Base-by-base conservation (phyloP, 2,888 invertebrate genomes). In the Pseudococcus longispinus region DNA sequence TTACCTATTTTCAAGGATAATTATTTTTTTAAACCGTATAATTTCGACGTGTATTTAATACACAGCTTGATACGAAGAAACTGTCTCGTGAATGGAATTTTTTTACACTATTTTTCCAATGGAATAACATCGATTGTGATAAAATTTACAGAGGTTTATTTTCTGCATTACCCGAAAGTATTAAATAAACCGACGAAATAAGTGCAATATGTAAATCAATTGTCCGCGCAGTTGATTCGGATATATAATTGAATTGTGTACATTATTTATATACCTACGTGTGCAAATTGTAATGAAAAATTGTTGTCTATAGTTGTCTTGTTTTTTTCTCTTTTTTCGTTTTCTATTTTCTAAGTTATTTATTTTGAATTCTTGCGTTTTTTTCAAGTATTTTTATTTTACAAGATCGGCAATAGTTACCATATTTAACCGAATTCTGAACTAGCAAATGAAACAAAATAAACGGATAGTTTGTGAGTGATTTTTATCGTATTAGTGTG, bases 371-470 rank as follows among this genome's bases (percentile, higher is more conserved):
- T 80, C n/a, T n/a, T n/a, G n/a, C n/a, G n/a, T 80, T 29, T 77
- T 42, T 37, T 42, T 77, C 29, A 9, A 77, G 26, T 70, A 37
- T 26, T 80, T 80, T 42, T 18, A 42, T 80, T 80, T 80, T 42
- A 42, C 77, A 29, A 80, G 20, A 80, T 80, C 42, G 29, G 77
- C 77, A 80, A 80, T 80, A 42, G 77, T 80, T 80, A 80, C 77
- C 77, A 32, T 74, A 74, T 74, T 74, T 32, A 32, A 74, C n/a
- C n/a, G 74, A 74, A 74, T 32, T 32, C 29, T 74, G 15, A 74
- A 18, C 18, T 74, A 32, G 32, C 74, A 74, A 32, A 74, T 74
- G 74, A n/a, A 74, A 74, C 74, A 32, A 32, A 70, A 74, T 70
- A 26, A 70, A 70, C 29, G 70, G 70, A 29, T 70, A 70, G 29